Evolutionary conservation across 2,888 invertebrate species (phyloP).

Genomic region (Cosmorhoe ocellata): DNA sequence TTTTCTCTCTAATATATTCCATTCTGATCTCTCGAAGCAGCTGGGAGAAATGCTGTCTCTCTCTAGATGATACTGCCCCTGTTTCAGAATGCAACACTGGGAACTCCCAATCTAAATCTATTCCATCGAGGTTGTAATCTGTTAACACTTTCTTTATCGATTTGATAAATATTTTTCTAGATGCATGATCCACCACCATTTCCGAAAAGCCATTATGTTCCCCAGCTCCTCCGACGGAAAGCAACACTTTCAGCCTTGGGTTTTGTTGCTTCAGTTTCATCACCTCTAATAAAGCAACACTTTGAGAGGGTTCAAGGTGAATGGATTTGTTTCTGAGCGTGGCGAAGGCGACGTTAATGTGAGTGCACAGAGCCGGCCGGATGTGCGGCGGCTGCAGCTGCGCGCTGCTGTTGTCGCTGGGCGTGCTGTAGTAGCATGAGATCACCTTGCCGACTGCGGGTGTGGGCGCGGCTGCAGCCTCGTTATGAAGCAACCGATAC

Average conservation of each 20-base stretch:
- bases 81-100: conserved; percentile 82
- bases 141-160: conserved; percentile 79
- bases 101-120: conserved; percentile 95
- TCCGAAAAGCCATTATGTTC: conserved; percentile 84
- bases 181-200: conserved; percentile 87
- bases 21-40: conserved; percentile 87
- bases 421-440: conserved; percentile 88
- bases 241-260: conserved; percentile 87
- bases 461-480: background rate
- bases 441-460: conserved; percentile 44
- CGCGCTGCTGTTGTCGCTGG: conserved; percentile 47
- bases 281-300: conserved; percentile 61
- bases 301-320: conserved; percentile 70
- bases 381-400: conserved; percentile 81
- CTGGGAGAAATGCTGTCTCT: conserved; percentile 88
- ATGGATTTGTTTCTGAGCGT: conserved; percentile 84
- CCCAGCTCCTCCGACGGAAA: conserved; percentile 88
- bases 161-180: conserved; percentile 84
- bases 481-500: background rate
- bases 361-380: conserved; percentile 90
- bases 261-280: conserved; percentile 82
- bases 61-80: conserved; percentile 48
- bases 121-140: conserved; percentile 84
- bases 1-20: conserved; percentile 84
- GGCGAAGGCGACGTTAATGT: conserved; percentile 91